Evolutionary conservation across 2,888 invertebrate genomes (phyloP), one percentile per base, ranked within the genome.

Genomic region (Euzophera pinguis): DNA sequence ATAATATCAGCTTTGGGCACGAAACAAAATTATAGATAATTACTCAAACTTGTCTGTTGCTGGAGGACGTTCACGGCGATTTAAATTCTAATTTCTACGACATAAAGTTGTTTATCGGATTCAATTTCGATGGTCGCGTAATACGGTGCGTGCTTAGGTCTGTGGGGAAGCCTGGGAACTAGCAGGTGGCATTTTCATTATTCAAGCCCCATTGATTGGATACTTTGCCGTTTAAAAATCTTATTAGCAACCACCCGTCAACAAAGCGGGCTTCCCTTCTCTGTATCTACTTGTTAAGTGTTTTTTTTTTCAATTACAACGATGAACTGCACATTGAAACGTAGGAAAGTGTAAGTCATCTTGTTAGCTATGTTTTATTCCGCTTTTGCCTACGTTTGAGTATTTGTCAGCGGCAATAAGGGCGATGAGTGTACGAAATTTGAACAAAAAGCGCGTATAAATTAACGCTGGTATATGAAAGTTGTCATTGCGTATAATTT

Each of bases 221-320:
- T 88, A 89, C 88, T 89, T 87, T 88, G 86, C 81, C 86, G 85
- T 88, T 89, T 89, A 89, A 90, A 90, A 89, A 88, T 86, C 86
- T 89, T 88, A 88, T 88, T 88, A 89, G 83, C 84, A 84, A 86
- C 87, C 82, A 71, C 65, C 78, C 76, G 78, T 78, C 83, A 84
- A 86, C 84, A 86, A 86, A 82, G 74, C 75, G 72, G 10, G 63
- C 35, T 75, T 69, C 67, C 59, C 65, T 65, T 55, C 68, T 69
- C 76, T 75, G 79, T 86, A 84, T 86, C 84, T 84, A 81, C 85
- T 81, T 81, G 84, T 70, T 87, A 88, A 89, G 88, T 89, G 89
- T 78, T 88, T 88, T 85, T 80, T 67, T 87, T 90, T 90, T 90
- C 89, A 89, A 89, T 90, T 88, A 85, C 84, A 71, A 70, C 81